Percentiles rank a stretch among this genome's conserved stretches.
These are phyloP conservation scores for Liopterus haemorrhoidalis DNA, from an alignment of 2,888 invertebrate genomes.

Conservation along the genomic window DNA sequence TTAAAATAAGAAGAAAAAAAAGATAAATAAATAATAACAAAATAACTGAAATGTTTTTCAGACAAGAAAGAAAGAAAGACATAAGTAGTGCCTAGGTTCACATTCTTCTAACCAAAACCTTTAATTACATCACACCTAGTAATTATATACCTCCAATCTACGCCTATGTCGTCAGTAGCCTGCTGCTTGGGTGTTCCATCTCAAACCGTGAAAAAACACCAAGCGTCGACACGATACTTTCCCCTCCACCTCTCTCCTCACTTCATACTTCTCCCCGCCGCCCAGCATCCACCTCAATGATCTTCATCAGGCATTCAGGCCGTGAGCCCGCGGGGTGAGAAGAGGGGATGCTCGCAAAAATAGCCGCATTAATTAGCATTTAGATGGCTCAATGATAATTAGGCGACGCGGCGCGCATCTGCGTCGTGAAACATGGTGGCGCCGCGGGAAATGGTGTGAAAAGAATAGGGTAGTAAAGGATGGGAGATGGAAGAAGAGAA, in stretches of 20 bases:
- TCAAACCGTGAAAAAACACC: conserved; percentile 8
- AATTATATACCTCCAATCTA: too few relatives aligned
- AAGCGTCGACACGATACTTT: conserved; percentile 14
- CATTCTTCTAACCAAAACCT: too few relatives aligned
- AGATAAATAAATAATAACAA: too few relatives aligned
- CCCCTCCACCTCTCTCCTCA: conserved; percentile 1
- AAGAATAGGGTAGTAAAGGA: conserved; percentile 41
- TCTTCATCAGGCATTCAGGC: background rate
- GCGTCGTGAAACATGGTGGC: conserved; percentile 8
- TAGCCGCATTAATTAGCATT: conserved; percentile 52
- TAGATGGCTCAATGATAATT: conserved; percentile 53
- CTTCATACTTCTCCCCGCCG: background rate
- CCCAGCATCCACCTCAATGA: background rate
- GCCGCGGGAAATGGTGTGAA: conserved; percentile 44
- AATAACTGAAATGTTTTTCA: too few relatives aligned
- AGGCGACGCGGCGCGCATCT: conserved; percentile 39
- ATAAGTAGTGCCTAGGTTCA: too few relatives aligned
- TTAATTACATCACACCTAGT: too few relatives aligned
- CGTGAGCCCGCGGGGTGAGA: background rate
- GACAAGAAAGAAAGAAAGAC: too few relatives aligned
- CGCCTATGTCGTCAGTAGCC: background rate
- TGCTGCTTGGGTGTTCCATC: conserved; percentile 13
- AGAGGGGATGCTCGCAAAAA: conserved; percentile 42
- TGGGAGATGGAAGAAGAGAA: conserved; percentile 7
- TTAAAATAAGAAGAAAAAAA: too few relatives aligned